Base-by-base conservation (phyloP, 2,888 invertebrate genomes). In the Platynereis dumerilii region DNA sequence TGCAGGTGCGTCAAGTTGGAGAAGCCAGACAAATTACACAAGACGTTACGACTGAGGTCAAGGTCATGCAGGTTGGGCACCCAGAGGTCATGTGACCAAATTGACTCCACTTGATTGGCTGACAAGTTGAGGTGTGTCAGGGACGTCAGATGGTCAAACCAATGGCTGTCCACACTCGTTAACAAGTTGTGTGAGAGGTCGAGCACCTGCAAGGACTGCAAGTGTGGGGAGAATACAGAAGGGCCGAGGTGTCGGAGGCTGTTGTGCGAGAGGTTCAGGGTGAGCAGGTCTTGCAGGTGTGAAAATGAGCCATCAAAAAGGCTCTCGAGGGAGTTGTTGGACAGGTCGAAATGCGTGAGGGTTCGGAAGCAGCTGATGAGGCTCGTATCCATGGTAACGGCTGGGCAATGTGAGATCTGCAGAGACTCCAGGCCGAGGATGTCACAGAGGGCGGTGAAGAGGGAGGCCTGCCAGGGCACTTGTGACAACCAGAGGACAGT, bases 241-340 rank as follows among this genome's bases (percentile, higher is more conserved):
- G 53, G 53, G 17, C 28, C 17, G n/a, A 61, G 22, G n/a, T 12
- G 20, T n/a, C 27, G 12, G 12, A 61, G 27, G 55, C 26, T 17
- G 44, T 61, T 61, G 52, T 24, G 39, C 2, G 61, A 61, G 42
- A 61, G 24, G 27, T 61, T 61, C 12, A 61, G 55, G 42, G 29
- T 22, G 26, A 20, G 12, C 1, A 61, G 26, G 12, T 34, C 34
- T 34, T 34, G 34, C 34, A 34, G 34, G 34, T 34, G 34, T 7
- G 34, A 34, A 34, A 34, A 34, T 5, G 34, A 34, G 34, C 34
- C 34, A 34, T 34, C 34, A 5, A 34, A 12, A 12, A 34, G 12
- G 34, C 7, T 34, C 34, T 34, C 34, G 7, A 34, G 34, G 34
- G 34, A 34, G 34, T 34, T 34, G 34, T 34, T 34, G 34, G 34